Evolutionary conservation across 2,888 invertebrate genomes (phyloP), one percentile per base, ranked within the genome.

Genomic region (Deilephila porcellus): DNA sequence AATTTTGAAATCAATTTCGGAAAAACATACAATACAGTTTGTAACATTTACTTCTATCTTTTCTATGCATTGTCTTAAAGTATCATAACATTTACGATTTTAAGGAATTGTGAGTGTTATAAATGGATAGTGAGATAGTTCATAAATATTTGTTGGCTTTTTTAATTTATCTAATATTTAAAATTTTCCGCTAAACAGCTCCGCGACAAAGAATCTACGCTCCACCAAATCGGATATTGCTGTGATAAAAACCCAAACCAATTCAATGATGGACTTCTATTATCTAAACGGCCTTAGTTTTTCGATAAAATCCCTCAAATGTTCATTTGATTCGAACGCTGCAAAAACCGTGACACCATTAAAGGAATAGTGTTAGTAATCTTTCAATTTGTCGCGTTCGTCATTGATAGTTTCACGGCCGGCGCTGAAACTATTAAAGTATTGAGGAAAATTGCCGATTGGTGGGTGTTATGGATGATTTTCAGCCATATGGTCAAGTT

Each of bases 371-470:
- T 71, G 32, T 86, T 82, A 83, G 83, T 84, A 88, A 89, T 90
- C 86, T 83, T 86, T 83, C 86, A 88, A 89, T 90, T 88, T 83
- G 84, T 78, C 76, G 79, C 85, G 79, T 80, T 81, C 78, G 75
- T 75, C 76, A 70, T 73, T 70, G 60, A 60, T 52, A 17, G 62
- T 25, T 82, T 78, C 76, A 81, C 74, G 79, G 78, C 70, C 71
- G 75, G 73, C 75, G 70, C 71, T 73, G 11, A 62, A 63, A 71
- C 78, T 76, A 83, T 83, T 78, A 82, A 75, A 72, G 53, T 79
- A 78, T 78, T 74, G 81, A 78, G 53, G 70, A 79, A 78, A 79
- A 71, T 79, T 73, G 52, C 70, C 75, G 74, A 45, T 25, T 29
- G 74, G 67, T 67, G 67, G 67, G 45, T 52, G 45, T 11, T 60